Percentiles rank a stretch among this genome's conserved stretches.
Conservation (phyloP, 1,140 invertebrate species). For the Dendroctonus ponderosae region DNA sequence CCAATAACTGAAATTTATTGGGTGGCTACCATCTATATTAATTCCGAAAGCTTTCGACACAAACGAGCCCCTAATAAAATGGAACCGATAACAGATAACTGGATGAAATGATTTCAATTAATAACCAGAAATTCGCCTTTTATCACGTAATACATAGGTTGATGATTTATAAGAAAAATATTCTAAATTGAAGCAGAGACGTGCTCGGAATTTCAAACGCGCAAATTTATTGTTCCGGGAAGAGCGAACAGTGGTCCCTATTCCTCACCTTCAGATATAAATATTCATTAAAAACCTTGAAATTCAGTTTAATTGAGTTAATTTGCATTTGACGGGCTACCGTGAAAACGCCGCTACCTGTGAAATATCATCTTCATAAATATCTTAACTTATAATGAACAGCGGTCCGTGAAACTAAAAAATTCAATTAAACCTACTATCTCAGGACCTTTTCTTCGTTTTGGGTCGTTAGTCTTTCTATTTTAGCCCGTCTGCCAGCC, state of each 20-base stretch:
- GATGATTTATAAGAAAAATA: conserved; percentile 22
- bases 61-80: not conserved
- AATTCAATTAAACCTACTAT: too few species aligned
- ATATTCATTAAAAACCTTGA: conserved; percentile 27
- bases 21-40: too few species aligned
- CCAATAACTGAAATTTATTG: too few species aligned
- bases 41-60: not conserved
- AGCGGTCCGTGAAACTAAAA: too few species aligned
- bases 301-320: conserved; percentile 27
- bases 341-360: too few species aligned
- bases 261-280: conserved; percentile 27
- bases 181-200: conserved; percentile 13
- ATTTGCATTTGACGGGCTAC: conserved; percentile 21
- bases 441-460: too few species aligned
- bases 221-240: conserved; percentile 11
- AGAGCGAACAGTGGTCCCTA: conserved; percentile 11
- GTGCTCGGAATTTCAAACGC: conserved; percentile 11
- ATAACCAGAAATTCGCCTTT: not conserved
- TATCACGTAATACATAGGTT: conserved; percentile 12
- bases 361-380: too few species aligned
- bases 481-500: too few species aligned
- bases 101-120: conserved; percentile 10
- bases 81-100: conserved; percentile 1
- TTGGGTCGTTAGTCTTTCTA: too few species aligned
- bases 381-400: too few species aligned